Evolutionary conservation across 2,888 invertebrate species (phyloP).

Genomic region (Pseudococcus longispinus): DNA sequence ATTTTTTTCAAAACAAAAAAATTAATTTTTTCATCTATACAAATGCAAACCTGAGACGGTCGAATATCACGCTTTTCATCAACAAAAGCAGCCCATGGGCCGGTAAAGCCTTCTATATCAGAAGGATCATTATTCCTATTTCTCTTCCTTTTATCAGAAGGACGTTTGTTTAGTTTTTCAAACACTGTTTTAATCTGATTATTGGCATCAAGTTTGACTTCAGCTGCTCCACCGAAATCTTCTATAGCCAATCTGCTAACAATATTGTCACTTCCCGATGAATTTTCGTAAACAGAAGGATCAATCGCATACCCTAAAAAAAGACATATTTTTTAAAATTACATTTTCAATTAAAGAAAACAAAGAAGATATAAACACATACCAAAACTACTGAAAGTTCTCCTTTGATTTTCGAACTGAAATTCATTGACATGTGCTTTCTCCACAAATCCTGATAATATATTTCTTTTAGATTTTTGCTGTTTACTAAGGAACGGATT

Average conservation of each 20-base stretch:
- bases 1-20: background rate
- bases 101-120: slow-evolving; percentile 93
- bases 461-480: slow-evolving; percentile 86
- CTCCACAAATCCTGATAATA: slow-evolving; percentile 92
- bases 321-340: background rate
- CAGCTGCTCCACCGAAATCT: background rate
- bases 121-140: slow-evolving; percentile 86
- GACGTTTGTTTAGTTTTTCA: slow-evolving; percentile 78
- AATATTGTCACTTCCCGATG: slow-evolving; percentile 62
- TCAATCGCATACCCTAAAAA: slow-evolving; percentile 85
- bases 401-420: slow-evolving; percentile 94
- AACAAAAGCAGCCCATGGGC: slow-evolving; percentile 95
- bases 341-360: background rate
- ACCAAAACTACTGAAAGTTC: slow-evolving; percentile 93
- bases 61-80: slow-evolving; percentile 88
- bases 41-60: slow-evolving; percentile 75
- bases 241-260: slow-evolving; percentile 20
- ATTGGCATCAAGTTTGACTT: background rate
- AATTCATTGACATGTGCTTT: slow-evolving; percentile 95
- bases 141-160: slow-evolving; percentile 81
- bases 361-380: slow-evolving; percentile 53
- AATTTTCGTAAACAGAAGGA: slow-evolving; percentile 76
- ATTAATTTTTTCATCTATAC: background rate
- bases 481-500: slow-evolving; percentile 94
- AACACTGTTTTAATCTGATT: slow-evolving; percentile 79